Conservation (phyloP, 2,888 invertebrate genomes). For the Plebejus anna region DNA sequence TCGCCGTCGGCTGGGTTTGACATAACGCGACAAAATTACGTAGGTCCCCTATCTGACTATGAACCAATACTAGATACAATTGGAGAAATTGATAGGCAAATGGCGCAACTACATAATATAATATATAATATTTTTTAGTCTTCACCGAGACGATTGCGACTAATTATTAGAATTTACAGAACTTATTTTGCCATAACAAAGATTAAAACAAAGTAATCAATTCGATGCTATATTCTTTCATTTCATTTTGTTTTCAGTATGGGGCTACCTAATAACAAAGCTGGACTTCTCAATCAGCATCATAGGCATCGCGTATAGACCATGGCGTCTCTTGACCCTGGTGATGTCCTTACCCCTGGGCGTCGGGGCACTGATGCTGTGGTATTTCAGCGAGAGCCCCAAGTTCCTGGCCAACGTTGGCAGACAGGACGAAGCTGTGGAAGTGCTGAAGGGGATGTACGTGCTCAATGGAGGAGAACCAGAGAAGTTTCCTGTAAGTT, state of each 20-base stretch:
- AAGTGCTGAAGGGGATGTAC: conserved; percentile 80
- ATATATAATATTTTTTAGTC: no score
- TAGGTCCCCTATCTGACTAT: no score
- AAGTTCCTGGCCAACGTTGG: conserved; percentile 86
- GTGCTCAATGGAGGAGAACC: conserved; percentile 69
- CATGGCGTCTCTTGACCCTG: conserved; percentile 67
- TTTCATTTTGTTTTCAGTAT: conserved; percentile 48
- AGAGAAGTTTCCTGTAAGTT: conserved; percentile 57
- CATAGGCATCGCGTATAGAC: conserved; percentile 55
- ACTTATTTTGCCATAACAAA: no score
- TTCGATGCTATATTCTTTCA: no score
- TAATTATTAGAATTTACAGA: no score
- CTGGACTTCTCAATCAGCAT: conserved; percentile 57
- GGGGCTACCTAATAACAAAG: conserved; percentile 61
- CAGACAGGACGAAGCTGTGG: conserved; percentile 80
- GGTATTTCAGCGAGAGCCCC: conserved; percentile 85
- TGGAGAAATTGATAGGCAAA: no score
- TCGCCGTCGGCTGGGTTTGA: no score
- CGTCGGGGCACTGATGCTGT: conserved; percentile 77
- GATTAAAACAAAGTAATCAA: no score
- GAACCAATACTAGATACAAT: no score
- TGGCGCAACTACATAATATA: no score
- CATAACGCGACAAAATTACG: no score
- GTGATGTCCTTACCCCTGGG: conserved; percentile 82
- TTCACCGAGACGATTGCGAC: no score